Evolutionary conservation across 2,797 vertebrate species (phyloP).

Genomic region (Danio tinwini): DNA sequence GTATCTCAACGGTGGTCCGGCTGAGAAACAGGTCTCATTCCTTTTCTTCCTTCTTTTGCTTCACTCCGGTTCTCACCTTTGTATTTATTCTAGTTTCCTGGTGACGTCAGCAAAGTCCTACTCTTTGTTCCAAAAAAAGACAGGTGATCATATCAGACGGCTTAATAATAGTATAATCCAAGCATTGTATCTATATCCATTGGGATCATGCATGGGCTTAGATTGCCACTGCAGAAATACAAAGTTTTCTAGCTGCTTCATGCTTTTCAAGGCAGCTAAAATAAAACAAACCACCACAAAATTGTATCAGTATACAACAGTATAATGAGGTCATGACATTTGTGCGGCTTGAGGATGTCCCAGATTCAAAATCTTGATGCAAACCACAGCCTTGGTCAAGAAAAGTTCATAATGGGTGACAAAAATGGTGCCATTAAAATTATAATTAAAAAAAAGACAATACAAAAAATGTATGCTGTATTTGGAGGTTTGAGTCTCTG

Average conservation of each 20-base stretch:
- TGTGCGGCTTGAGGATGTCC: slow-evolving; percentile 50
- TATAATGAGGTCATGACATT: slow-evolving; percentile 54
- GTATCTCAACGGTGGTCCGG: slow-evolving; percentile 1
- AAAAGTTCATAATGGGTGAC: slow-evolving; percentile 19
- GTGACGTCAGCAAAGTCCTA: slow-evolving; percentile 39
- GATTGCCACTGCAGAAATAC: background rate
- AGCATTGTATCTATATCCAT: background rate
- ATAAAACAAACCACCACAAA: slow-evolving; percentile 30
- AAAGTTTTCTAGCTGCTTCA: slow-evolving; percentile 18
- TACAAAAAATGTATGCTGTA: background rate
- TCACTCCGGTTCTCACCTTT: slow-evolving; percentile 32
- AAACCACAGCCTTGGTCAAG: slow-evolving; percentile 42
- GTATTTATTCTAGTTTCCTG: slow-evolving; percentile 44
- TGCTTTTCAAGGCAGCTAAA: slow-evolving; percentile 18
- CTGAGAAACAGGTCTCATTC: slow-evolving; percentile 21
- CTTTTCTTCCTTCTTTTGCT: slow-evolving; percentile 20
- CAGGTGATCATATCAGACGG: background rate
- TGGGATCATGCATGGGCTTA: background rate
- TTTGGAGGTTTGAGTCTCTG: background rate
- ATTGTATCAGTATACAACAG: slow-evolving; percentile 33
- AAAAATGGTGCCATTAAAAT: background rate
- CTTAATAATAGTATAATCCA: slow-evolving; percentile 10
- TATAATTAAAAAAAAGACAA: background rate
- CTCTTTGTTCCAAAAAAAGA: slow-evolving; percentile 8
- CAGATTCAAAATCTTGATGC: slow-evolving; percentile 56